phyloP scores from a whole-genome alignment of 2,113 vertebrate species.

The Pardalotus punctatus region DNA sequence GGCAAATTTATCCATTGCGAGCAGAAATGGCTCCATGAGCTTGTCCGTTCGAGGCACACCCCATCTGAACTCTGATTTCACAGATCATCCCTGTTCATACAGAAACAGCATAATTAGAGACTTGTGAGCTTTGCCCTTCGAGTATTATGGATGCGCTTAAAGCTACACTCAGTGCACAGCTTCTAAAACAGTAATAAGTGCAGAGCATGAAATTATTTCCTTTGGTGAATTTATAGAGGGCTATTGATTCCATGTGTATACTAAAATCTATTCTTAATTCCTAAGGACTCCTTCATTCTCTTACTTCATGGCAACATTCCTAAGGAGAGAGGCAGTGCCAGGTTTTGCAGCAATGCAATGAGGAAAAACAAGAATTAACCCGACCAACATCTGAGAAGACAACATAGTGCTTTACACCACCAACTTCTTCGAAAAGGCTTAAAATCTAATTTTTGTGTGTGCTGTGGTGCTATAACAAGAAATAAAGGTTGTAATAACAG shows the following conservation, averaged over 20 bases:
- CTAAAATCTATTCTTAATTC: neutral
- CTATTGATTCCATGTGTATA: neutral
- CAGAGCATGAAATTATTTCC: neutral
- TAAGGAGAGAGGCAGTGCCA: neutral
- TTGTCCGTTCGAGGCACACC: neutral
- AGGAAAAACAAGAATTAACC: neutral
- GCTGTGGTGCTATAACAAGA: neutral
- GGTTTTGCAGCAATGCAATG: neutral
- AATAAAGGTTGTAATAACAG: neutral
- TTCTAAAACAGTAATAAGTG: neutral
- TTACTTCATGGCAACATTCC: neutral
- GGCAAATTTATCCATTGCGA: neutral
- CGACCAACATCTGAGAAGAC: neutral
- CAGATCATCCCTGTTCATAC: neutral
- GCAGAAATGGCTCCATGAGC: fast-evolving
- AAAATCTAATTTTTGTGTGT: neutral
- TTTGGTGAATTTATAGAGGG: neutral
- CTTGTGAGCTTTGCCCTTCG: neutral
- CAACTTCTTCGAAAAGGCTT: neutral
- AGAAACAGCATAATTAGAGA: neutral
- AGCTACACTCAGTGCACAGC: neutral
- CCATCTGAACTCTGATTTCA: neutral
- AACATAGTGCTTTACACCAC: neutral
- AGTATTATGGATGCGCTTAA: neutral
- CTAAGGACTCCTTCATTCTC: neutral